phyloP scores from a whole-genome alignment of 2,888 invertebrate genomes.

The Nowickia ferox region DNA sequence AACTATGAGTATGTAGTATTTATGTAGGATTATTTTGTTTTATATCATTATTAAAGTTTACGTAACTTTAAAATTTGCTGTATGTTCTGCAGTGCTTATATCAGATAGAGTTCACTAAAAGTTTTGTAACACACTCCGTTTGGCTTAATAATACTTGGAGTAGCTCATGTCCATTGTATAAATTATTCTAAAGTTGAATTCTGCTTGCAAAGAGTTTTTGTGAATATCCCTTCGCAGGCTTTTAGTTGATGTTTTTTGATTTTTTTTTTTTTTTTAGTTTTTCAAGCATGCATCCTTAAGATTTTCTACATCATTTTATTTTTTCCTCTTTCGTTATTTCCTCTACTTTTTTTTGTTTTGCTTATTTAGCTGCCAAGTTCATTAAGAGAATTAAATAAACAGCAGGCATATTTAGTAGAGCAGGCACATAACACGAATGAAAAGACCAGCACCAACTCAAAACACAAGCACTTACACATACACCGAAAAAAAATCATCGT shows the following conservation, averaged over 20 bases:
- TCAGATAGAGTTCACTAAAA: too few relatives aligned
- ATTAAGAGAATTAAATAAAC: slow-evolving; percentile 66
- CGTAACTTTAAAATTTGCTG: too few relatives aligned
- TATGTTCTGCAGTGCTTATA: too few relatives aligned
- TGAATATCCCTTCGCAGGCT: background rate
- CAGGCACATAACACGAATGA: slow-evolving; percentile 3
- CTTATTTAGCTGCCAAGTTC: slow-evolving; percentile 65
- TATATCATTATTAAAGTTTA: too few relatives aligned
- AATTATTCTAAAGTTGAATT: too few relatives aligned
- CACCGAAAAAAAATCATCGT: background rate
- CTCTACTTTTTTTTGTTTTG: background rate
- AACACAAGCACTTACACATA: background rate
- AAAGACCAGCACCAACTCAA: background rate
- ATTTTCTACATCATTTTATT: background rate
- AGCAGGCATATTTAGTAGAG: slow-evolving; percentile 37
- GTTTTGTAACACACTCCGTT: too few relatives aligned
- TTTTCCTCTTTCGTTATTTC: background rate
- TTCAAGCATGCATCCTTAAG: slow-evolving; percentile 20
- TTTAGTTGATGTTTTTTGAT: background rate
- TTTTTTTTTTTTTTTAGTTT: slow-evolving; percentile 17
- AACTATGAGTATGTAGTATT: too few relatives aligned
- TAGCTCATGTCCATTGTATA: too few relatives aligned
- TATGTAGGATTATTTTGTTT: too few relatives aligned
- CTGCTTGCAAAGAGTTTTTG: background rate
- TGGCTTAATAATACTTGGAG: too few relatives aligned